phyloP scores from a whole-genome alignment of 92 coral and sea anemone species.

The Umimayanthus chanpuru region DNA sequence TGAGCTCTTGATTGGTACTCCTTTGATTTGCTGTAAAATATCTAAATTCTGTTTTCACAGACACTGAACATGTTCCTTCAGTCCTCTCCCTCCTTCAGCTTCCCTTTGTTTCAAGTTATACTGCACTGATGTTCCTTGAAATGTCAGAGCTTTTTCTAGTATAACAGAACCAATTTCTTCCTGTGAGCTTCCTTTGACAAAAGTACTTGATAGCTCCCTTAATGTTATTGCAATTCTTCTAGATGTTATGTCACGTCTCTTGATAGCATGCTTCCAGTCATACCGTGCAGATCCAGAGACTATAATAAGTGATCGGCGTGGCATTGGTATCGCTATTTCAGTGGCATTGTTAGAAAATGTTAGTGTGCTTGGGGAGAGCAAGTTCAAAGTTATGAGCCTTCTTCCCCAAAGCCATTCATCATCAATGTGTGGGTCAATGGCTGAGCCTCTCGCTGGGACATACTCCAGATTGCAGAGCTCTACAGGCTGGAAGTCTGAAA shows the following conservation, averaged over 20 bases:
- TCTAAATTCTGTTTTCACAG: not conserved
- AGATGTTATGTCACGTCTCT: slow-evolving; percentile 72
- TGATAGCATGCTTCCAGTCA: slow-evolving; percentile 90
- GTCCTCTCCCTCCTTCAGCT: not conserved
- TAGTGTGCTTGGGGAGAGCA: slow-evolving; percentile 71
- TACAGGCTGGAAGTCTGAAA: slow-evolving; percentile 78
- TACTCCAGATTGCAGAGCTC: slow-evolving; percentile 96
- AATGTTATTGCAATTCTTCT: slow-evolving; percentile 89
- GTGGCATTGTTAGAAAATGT: slow-evolving; percentile 63
- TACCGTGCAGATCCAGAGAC: slow-evolving; percentile 83
- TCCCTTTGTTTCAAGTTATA: slow-evolving; percentile 42
- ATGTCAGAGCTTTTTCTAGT: slow-evolving; percentile 69
- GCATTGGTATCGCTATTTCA: slow-evolving; percentile 82
- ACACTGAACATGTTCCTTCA: not conserved
- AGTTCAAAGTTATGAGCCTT: slow-evolving; percentile 84
- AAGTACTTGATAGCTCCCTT: slow-evolving; percentile 84
- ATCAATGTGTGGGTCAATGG: slow-evolving; percentile 94
- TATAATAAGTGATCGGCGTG: slow-evolving; percentile 74
- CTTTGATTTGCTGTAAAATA: not conserved
- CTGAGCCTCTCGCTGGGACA: slow-evolving; percentile 81
- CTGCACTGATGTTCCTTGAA: slow-evolving; percentile 78
- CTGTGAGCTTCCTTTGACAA: slow-evolving; percentile 65
- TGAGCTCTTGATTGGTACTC: no score
- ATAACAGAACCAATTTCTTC: slow-evolving; percentile 58
- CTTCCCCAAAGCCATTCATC: slow-evolving; percentile 99